Conservation (phyloP, 1,140 invertebrate genomes). For the Streblospio benedicti region DNA sequence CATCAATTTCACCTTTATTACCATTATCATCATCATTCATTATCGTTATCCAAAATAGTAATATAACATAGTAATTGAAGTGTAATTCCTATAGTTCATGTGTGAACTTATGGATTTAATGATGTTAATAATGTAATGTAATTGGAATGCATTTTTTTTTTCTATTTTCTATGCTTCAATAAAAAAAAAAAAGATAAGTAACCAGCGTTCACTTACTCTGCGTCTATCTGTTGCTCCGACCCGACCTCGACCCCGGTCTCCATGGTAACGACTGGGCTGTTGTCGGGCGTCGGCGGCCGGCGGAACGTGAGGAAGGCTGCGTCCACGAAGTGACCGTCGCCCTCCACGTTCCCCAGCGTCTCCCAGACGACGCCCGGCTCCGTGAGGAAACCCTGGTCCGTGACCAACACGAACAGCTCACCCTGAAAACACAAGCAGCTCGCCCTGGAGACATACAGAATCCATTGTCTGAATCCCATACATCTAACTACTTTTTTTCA, state of each 20-base stretch:
- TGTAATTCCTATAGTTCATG: no score
- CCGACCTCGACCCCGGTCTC: conserved; percentile 20
- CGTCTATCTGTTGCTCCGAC: conserved; percentile 51
- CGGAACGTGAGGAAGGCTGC: conserved; percentile 47
- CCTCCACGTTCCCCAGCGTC: conserved; percentile 55
- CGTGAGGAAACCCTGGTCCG: conserved; percentile 56
- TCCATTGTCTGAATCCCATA: no score
- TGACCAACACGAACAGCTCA: conserved; percentile 55
- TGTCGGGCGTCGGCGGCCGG: conserved; percentile 31
- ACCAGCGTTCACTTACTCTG: conserved; percentile 47
- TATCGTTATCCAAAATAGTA: no score
- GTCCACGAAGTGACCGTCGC: conserved; percentile 54
- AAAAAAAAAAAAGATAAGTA: not conserved
- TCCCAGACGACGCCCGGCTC: conserved; percentile 56
- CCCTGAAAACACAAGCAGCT: conserved; percentile 48
- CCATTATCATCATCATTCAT: no score
- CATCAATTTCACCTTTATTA: no score
- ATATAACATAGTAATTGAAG: no score
- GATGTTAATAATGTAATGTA: no score
- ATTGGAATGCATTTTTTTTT: not conserved
- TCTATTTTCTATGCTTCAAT: not conserved
- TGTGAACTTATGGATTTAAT: no score
- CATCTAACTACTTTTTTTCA: no score
- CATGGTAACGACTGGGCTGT: no score
- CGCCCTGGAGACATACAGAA: no score